phyloP scores from a whole-genome alignment of 2,888 invertebrate species.

The Blomia tropicalis region DNA sequence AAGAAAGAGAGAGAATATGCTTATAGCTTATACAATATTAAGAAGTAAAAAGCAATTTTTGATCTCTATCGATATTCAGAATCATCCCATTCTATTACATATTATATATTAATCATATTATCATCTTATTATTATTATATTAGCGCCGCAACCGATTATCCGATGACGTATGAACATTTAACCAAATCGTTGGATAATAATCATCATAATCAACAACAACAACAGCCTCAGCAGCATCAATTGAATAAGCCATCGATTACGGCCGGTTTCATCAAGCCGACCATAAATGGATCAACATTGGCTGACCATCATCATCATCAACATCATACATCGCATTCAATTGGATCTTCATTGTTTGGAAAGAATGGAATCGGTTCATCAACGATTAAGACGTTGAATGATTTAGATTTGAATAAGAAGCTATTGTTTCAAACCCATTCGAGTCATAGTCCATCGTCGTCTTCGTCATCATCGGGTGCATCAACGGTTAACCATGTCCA shows the following conservation, averaged over 20 bases:
- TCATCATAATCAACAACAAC: too few relatives aligned
- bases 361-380: not conserved
- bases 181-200: too few relatives aligned
- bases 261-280: not conserved
- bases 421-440: not conserved
- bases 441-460: not conserved
- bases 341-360: not conserved
- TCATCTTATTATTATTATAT: not conserved
- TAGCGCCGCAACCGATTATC: not conserved
- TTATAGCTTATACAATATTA: too few relatives aligned
- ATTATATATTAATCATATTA: too few relatives aligned
- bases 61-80: too few relatives aligned
- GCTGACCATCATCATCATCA: not conserved
- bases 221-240: not conserved
- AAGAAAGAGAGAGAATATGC: not conserved
- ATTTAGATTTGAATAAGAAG: not conserved
- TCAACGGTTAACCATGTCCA: too few relatives aligned
- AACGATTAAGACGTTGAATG: not conserved
- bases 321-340: not conserved
- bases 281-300: not conserved
- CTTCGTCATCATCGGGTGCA: not conserved
- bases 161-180: not conserved
- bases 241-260: not conserved
- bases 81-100: too few relatives aligned
- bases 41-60: too few relatives aligned